Percentiles rank a stretch among this genome's conserved stretches.
Conservation (phyloP, 2,888 invertebrate genomes). For the Rotaria macrura region DNA sequence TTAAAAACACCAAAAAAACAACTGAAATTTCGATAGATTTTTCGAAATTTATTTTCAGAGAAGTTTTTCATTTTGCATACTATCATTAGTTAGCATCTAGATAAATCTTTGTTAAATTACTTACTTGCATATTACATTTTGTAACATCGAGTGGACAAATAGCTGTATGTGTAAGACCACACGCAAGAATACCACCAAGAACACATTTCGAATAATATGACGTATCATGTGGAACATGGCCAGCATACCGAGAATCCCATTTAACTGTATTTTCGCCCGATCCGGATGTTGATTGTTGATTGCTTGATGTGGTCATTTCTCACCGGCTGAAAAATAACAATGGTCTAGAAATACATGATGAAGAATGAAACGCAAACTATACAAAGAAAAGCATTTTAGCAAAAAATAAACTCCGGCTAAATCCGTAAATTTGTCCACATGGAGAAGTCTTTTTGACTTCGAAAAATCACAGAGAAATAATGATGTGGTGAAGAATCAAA, state of each 20-base stretch:
- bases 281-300: not conserved
- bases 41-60: not conserved
- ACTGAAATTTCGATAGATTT: not conserved
- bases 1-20: too few relatives aligned
- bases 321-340: not conserved
- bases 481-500: not conserved
- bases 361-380: not conserved
- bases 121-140: constrained; percentile 19
- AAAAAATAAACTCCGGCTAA: not conserved
- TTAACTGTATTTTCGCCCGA: not conserved
- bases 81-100: not conserved
- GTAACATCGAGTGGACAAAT: constrained; percentile 22
- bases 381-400: not conserved
- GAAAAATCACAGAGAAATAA: not conserved
- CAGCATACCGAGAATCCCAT: constrained; percentile 18
- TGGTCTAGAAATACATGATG: not conserved
- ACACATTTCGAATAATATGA: constrained; percentile 15
- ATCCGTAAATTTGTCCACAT: not conserved
- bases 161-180: constrained; percentile 15
- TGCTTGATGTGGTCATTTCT: not conserved
- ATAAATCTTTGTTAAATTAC: not conserved
- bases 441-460: not conserved
- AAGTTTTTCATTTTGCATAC: not conserved
- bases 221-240: not conserved
- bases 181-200: constrained; percentile 5